Evolutionary conservation across 2,113 vertebrate genomes (phyloP).

Genomic region (Neolamprologus tretocephalus): DNA sequence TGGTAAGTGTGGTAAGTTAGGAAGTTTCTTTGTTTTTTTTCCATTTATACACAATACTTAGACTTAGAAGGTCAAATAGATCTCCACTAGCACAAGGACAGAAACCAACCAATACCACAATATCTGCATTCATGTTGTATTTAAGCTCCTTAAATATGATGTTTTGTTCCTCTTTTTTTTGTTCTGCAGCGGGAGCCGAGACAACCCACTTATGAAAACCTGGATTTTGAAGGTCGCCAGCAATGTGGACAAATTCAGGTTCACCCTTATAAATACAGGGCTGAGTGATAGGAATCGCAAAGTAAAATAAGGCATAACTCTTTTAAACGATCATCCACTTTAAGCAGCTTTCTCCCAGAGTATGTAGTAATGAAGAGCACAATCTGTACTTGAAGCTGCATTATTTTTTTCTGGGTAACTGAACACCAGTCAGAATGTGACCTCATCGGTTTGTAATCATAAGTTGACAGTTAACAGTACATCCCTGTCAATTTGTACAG

Average conservation of each 20-base stretch:
- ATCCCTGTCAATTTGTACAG: background rate
- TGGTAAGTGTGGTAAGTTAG: background rate
- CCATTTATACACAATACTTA: background rate
- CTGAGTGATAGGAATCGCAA: background rate
- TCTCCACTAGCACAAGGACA: background rate
- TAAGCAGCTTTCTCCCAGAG: background rate
- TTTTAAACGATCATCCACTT: background rate
- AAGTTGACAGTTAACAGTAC: background rate
- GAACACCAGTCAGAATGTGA: background rate
- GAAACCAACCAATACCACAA: background rate
- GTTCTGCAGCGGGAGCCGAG: background rate
- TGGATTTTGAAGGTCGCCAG: background rate
- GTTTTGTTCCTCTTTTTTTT: background rate
- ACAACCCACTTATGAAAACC: slow-evolving; percentile 40
- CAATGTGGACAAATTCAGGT: background rate
- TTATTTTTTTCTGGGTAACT: background rate
- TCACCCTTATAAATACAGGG: background rate
- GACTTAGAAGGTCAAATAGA: background rate
- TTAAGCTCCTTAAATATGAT: background rate
- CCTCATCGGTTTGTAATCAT: background rate
- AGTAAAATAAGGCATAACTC: background rate
- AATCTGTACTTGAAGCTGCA: background rate
- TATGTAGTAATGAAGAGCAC: background rate
- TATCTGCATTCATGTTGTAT: background rate
- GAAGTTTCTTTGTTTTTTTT: background rate